Base-by-base conservation (phyloP, 2,888 invertebrate species). In the Ceraclea dissimilis region DNA sequence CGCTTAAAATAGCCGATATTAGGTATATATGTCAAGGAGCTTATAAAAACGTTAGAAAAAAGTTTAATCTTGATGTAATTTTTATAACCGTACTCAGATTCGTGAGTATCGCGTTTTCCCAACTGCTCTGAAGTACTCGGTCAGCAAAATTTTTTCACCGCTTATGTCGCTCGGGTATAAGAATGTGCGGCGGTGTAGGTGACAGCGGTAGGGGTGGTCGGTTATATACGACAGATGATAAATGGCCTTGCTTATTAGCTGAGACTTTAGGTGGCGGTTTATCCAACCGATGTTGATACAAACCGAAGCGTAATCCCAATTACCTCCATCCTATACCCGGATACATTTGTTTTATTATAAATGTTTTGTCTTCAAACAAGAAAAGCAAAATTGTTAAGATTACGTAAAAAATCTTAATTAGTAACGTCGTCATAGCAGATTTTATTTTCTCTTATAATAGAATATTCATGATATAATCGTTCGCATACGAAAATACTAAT, bases 231-330 rank as follows among this genome's bases (percentile, higher is more conserved):
- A 39, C 39, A 39, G 51, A 47, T 57, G 57, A 53, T 54, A 54
- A 54, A 57, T 51, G 51, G 39, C 46, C 43, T 21, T 46, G 57
- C 54, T 57, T 57, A 57, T 57, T 57, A 54, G 51, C 48, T 33
- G 49, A 31, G 50, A 54, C 39, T 39, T 46, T 50, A 49, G 51
- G 21, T 52, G 49, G 51, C 48, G 43, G 50, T 50, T 55, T 49
- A 26, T 16, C 49, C 16, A 4, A 49, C 21, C 49, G 4, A 8
- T 11, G 22, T 22, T 6, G 47, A 47, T 6, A 17, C 17, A 16
- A 5, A 20, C 47, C n/a, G 47, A 47, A 11, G 11, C 47, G 20
- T 47, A 47, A 47, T 47, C 19, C 47, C 18, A 47, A 47, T 47
- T 47, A 47, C n/a, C 4, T 18, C 19, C 47, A 18, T 20, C 47